Conservation (phyloP, 1,140 invertebrate species). For the Bombus vancouverensis region DNA sequence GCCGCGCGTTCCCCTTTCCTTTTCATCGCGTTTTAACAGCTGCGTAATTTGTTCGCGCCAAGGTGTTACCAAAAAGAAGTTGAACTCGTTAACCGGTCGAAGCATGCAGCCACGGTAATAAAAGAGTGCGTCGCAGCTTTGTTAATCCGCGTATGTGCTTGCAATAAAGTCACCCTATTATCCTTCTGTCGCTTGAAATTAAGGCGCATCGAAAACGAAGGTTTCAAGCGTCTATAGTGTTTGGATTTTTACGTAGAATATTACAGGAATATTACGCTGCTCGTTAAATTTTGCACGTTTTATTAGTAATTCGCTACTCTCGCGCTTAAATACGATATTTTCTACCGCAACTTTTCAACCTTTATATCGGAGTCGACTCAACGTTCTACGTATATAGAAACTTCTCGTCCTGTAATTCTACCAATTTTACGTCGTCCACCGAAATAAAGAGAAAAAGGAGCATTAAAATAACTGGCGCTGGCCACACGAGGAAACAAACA, state of each 20-base stretch:
- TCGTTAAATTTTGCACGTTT: background rate
- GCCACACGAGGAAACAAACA: conserved; percentile 11
- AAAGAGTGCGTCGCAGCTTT: conserved; percentile 15
- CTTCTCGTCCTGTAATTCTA: background rate
- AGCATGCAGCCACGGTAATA: background rate
- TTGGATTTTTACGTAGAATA: background rate
- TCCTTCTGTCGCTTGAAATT: background rate
- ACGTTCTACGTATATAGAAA: background rate
- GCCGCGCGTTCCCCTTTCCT: background rate
- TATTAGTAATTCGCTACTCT: background rate
- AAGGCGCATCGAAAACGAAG: background rate
- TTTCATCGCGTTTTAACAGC: conserved; percentile 5
- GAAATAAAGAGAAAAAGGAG: background rate
- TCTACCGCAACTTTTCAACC: background rate
- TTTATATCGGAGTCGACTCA: background rate
- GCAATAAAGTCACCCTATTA: background rate
- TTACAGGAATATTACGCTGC: background rate
- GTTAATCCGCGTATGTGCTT: background rate
- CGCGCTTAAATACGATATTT: background rate
- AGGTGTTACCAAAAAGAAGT: conserved; percentile 32
- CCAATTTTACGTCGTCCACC: background rate
- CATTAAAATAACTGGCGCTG: background rate
- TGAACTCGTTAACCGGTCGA: background rate
- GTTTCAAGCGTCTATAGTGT: background rate
- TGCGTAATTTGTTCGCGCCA: conserved; percentile 11